Evolutionary conservation across 2,888 invertebrate genomes (phyloP).

Genomic region (Micropterix aruncella): DNA sequence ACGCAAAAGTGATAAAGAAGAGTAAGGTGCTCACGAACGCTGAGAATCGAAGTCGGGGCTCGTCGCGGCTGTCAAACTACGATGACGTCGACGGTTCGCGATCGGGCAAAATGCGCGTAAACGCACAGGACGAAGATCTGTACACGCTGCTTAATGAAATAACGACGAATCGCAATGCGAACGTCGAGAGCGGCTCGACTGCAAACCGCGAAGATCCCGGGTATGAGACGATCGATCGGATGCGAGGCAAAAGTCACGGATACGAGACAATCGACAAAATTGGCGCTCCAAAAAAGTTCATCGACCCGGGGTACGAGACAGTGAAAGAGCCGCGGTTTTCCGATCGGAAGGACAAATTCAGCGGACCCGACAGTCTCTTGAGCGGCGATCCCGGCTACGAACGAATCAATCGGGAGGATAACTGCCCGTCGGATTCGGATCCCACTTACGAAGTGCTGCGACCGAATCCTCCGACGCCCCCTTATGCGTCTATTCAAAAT

Average conservation of each 20-base stretch:
- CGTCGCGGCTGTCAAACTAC: constrained; percentile 21
- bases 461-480: constrained; percentile 36
- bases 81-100: constrained; percentile 9
- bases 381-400: constrained; percentile 63
- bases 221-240: constrained; percentile 35
- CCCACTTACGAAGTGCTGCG: constrained; percentile 70
- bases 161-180: constrained; percentile 4
- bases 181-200: constrained; percentile 6
- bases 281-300: constrained; percentile 26
- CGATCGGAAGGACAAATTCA: constrained; percentile 19
- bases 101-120: constrained; percentile 16
- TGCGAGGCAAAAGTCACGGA: constrained; percentile 36
- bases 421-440: constrained; percentile 47
- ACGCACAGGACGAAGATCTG: constrained; percentile 15
- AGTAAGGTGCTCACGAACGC: constrained; percentile 36
- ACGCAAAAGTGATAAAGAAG: constrained; percentile 74
- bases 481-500: constrained; percentile 32
- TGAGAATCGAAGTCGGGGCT: constrained; percentile 19
- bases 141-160: constrained; percentile 17
- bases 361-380: constrained; percentile 44
- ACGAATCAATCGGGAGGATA: constrained; percentile 37
- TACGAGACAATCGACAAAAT: constrained; percentile 45
- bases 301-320: constrained; percentile 53
- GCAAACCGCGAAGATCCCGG: constrained; percentile 30
- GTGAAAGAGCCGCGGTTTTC: constrained; percentile 22